Conservation (phyloP, 2,797 vertebrate genomes). For the Glossophaga mutica region DNA sequence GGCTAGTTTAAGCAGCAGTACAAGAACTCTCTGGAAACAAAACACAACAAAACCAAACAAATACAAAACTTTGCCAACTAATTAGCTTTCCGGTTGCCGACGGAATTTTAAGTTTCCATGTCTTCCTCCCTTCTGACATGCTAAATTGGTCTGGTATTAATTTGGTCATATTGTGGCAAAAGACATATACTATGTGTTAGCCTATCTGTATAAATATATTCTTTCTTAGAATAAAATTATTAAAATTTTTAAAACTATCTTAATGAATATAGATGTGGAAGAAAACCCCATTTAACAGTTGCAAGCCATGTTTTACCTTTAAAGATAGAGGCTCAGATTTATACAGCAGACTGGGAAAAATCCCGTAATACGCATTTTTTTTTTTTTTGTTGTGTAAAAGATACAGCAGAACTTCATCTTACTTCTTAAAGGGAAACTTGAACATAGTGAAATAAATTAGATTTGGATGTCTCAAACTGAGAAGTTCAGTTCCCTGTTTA, state of each 20-base stretch:
- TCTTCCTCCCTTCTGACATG: background rate
- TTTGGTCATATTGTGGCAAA: background rate
- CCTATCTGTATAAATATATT: background rate
- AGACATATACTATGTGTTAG: background rate
- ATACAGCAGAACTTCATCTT: background rate
- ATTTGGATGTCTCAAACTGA: slow-evolving; percentile 23
- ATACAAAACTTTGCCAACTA: background rate
- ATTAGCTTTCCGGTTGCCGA: background rate
- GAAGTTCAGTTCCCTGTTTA: background rate
- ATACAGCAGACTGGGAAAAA: background rate
- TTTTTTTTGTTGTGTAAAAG: background rate
- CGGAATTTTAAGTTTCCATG: background rate
- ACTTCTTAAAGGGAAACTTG: background rate
- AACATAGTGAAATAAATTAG: background rate
- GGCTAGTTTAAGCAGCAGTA: background rate
- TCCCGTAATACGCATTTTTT: background rate
- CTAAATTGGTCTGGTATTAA: background rate
- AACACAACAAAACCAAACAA: background rate
- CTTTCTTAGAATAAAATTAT: background rate
- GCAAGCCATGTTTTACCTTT: background rate
- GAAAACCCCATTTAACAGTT: background rate
- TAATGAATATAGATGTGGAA: background rate
- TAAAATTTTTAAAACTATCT: background rate
- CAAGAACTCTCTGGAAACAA: slow-evolving; percentile 11
- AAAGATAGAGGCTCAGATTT: background rate